Conservation (phyloP, 2,113 vertebrate genomes). For the Laticauda laticaudata region DNA sequence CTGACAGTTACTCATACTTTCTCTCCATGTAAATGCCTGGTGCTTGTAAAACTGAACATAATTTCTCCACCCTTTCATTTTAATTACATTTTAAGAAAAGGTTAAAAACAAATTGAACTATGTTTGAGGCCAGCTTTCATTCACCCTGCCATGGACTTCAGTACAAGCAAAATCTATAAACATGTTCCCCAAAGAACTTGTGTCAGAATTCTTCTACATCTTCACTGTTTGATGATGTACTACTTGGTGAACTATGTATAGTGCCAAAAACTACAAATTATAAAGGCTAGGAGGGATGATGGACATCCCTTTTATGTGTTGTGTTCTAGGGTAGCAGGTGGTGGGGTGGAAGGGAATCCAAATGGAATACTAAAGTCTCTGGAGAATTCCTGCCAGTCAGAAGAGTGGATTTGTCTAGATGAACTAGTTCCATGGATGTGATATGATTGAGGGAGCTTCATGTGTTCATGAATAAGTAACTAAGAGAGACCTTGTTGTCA, state of each 20-base stretch:
- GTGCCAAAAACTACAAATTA: neutral
- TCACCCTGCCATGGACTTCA: neutral
- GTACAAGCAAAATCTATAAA: neutral
- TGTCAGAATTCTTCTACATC: neutral
- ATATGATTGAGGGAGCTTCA: neutral
- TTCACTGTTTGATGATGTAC: neutral
- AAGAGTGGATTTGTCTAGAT: neutral
- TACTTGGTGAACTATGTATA: neutral
- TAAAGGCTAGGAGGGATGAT: neutral
- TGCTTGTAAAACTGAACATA: neutral
- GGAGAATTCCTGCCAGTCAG: neutral
- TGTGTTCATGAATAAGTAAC: neutral
- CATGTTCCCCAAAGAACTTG: neutral
- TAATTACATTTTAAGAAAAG: neutral
- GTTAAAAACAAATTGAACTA: neutral
- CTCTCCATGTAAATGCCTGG: neutral
- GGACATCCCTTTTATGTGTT: neutral
- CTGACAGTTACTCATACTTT: neutral
- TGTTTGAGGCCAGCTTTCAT: neutral
- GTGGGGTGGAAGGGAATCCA: neutral
- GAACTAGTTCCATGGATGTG: neutral
- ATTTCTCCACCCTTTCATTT: neutral
- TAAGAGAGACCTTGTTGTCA: neutral
- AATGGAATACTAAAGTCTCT: neutral
- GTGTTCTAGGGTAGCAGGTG: neutral